phyloP scores from a whole-genome alignment of 1,140 invertebrate species.

The Kradibia gibbosae region DNA sequence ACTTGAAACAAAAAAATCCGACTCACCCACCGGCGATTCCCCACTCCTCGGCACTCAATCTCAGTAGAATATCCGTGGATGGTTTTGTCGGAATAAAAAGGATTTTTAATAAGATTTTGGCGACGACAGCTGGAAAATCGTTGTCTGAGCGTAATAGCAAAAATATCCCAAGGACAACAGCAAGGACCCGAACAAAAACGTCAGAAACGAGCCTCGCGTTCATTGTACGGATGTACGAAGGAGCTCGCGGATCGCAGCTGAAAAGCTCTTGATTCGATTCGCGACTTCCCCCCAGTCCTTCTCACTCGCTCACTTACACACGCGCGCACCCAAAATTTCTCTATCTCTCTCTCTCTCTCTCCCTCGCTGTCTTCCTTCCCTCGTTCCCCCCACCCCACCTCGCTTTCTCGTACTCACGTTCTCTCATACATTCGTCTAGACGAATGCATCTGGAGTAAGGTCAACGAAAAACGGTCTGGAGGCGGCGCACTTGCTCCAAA shows the following conservation, averaged over 20 bases:
- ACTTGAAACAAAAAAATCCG: neutral
- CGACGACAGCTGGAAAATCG: neutral
- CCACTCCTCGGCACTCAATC: no score
- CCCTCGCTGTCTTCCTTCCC: neutral
- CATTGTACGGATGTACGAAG: neutral
- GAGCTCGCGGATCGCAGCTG: neutral
- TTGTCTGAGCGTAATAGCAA: neutral
- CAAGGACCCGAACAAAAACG: neutral
- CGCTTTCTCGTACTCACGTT: no score
- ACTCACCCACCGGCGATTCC: no score
- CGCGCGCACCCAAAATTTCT: no score
- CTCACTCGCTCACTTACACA: neutral
- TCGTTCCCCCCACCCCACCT: no score
- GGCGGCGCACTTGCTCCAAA: neutral
- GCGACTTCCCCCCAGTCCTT: neutral
- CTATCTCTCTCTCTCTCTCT: neutral
- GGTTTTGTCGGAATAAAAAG: no score
- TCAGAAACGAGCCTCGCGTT: neutral
- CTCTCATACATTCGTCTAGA: neutral
- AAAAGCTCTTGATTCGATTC: conserved; percentile 3
- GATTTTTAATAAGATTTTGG: no score
- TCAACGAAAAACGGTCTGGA: conserved; percentile 3
- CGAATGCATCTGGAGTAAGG: neutral
- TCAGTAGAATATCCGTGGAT: no score
- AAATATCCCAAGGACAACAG: neutral